phyloP scores from a whole-genome alignment of 2,888 invertebrate genomes.

The Hyalella azteca region DNA sequence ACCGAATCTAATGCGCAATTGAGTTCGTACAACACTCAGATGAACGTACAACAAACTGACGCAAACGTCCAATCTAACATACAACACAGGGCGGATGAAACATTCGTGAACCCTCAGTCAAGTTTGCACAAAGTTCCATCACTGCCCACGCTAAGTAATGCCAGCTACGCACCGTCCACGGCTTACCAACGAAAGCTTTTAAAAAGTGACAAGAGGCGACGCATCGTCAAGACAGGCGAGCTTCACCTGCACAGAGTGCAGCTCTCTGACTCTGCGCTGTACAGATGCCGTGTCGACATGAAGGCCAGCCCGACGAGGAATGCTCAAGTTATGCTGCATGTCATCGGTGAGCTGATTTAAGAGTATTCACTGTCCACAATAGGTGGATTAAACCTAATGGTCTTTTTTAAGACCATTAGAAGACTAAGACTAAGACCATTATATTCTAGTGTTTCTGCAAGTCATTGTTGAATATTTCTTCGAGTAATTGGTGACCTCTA shows the following conservation, averaged over 20 bases:
- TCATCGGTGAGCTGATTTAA: constrained; percentile 52
- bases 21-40: no score
- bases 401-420: no score
- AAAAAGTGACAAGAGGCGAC: neutral
- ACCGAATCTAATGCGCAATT: no score
- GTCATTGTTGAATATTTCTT: no score
- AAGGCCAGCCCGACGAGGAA: constrained; percentile 48
- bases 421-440: no score
- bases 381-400: no score
- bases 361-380: no score
- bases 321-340: constrained; percentile 47
- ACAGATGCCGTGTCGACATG: constrained; percentile 47
- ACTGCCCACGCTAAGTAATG: neutral
- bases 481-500: no score
- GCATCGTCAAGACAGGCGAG: constrained; percentile 19
- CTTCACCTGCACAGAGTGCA: constrained; percentile 42
- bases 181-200: neutral
- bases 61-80: no score
- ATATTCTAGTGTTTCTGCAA: no score
- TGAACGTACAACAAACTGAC: no score
- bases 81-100: no score
- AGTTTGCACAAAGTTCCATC: neutral
- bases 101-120: neutral
- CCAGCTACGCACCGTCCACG: neutral
- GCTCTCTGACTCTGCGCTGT: constrained; percentile 46